phyloP scores from a whole-genome alignment of 2,888 invertebrate genomes.

The Scrobipalpa costella region DNA sequence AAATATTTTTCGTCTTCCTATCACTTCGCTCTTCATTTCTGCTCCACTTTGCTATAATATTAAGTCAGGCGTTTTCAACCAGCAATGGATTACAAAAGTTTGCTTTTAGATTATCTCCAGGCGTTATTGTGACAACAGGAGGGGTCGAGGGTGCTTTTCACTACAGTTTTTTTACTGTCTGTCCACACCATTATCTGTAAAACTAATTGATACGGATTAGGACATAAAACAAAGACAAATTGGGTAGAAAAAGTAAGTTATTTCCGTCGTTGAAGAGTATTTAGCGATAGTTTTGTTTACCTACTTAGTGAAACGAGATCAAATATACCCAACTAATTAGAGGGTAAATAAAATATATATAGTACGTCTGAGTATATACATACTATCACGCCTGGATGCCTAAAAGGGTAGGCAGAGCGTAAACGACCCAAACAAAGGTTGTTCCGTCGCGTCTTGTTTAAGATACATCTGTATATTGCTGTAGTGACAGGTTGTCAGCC shows the following conservation, averaged over 20 bases:
- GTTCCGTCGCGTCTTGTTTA: too few species aligned
- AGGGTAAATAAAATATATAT: too few species aligned
- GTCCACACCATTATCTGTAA: conserved; percentile 55
- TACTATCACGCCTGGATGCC: too few species aligned
- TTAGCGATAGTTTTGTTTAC: conserved; percentile 16
- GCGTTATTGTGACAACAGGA: background rate
- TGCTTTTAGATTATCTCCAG: conserved; percentile 16
- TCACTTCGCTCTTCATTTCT: conserved; percentile 45
- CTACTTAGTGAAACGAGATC: too few species aligned
- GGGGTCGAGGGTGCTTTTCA: conserved; percentile 10
- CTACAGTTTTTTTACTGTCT: conserved; percentile 44
- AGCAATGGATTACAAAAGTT: conserved; percentile 34
- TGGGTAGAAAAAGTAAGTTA: conserved; percentile 38
- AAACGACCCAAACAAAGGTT: too few species aligned
- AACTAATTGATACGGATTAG: conserved; percentile 64
- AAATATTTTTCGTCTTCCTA: conserved; percentile 43
- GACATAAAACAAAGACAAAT: conserved; percentile 31
- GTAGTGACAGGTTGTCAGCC: too few species aligned
- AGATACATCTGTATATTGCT: too few species aligned
- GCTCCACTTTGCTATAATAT: conserved; percentile 38
- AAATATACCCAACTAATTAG: background rate
- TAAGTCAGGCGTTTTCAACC: conserved; percentile 38
- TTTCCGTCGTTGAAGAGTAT: conserved; percentile 5
- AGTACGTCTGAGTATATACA: too few species aligned
- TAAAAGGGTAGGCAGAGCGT: too few species aligned